These are phyloP conservation scores for Diplodus sargus DNA, from an alignment of 2,797 vertebrate genomes.

Conservation along the genomic window DNA sequence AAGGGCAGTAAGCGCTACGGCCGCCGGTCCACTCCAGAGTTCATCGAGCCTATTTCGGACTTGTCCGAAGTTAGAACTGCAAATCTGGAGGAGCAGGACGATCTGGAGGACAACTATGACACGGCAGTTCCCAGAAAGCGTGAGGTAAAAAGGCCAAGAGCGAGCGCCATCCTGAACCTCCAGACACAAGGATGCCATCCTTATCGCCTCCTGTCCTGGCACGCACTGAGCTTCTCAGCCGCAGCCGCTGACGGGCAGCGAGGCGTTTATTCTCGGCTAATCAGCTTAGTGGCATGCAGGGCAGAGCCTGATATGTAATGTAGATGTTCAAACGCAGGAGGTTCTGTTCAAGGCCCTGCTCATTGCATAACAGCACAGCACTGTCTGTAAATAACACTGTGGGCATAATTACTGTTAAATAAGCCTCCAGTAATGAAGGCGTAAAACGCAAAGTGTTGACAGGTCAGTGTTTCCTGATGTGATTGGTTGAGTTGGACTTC, in stretches of 20 bases:
- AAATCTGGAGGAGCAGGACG: slow-evolving; percentile 22
- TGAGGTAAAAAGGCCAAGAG: slow-evolving; percentile 77
- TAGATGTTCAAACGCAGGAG: slow-evolving; percentile 18
- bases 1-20: slow-evolving; percentile 94
- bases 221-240: slow-evolving; percentile 27
- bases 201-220: slow-evolving; percentile 64
- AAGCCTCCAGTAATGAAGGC: background rate
- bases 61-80: slow-evolving; percentile 72
- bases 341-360: slow-evolving; percentile 17
- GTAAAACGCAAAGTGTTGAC: background rate
- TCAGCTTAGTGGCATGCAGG: slow-evolving; percentile 72
- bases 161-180: background rate
- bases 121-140: slow-evolving; percentile 82
- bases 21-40: slow-evolving; percentile 91
- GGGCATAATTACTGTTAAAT: slow-evolving; percentile 21
- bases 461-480: background rate
- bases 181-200: slow-evolving; percentile 32
- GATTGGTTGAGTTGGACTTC: slow-evolving; percentile 26
- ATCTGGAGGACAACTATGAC: slow-evolving; percentile 75
- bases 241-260: background rate
- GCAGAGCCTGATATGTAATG: slow-evolving; percentile 54
- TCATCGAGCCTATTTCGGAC: slow-evolving; percentile 82
- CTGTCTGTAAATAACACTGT: slow-evolving; percentile 50
- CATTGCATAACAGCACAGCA: slow-evolving; percentile 44
- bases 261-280: slow-evolving; percentile 79